A percentile compares a stretch with the other conserved stretches of the same genome.
These are phyloP conservation scores for Vicugna pacos DNA, from an alignment of 2,113 vertebrate genomes.

Conservation along the genomic window DNA sequence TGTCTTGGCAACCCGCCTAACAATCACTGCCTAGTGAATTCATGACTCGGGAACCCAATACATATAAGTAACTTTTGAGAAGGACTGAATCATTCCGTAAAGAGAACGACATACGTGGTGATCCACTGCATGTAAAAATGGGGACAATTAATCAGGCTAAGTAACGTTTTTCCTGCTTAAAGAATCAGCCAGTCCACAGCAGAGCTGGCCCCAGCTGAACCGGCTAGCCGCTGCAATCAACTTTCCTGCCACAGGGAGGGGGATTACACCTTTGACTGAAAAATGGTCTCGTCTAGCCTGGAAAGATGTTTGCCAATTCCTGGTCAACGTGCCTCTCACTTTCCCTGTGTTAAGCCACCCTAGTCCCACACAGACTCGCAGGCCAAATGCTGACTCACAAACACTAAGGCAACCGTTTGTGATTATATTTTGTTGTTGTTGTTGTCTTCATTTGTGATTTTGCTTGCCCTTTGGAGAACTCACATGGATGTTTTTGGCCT, in stretches of 20 bases:
- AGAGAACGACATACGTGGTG: not conserved
- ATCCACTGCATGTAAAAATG: not conserved
- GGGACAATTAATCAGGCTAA: not conserved
- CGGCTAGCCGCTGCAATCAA: not conserved
- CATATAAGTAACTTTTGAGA: constrained; percentile 35
- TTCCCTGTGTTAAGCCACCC: not conserved
- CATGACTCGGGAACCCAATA: not conserved
- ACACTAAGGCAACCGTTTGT: not conserved
- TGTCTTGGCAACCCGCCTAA: not conserved
- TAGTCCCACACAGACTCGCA: not conserved
- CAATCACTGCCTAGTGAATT: not conserved
- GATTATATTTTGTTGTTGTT: not conserved
- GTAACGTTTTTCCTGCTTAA: not conserved
- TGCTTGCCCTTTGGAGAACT: not conserved
- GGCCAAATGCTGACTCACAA: not conserved
- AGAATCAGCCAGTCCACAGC: not conserved
- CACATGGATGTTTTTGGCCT: not conserved
- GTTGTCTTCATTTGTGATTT: not conserved
- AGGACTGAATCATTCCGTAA: not conserved
- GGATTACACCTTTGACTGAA: not conserved
- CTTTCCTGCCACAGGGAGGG: not conserved
- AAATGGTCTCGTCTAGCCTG: not conserved
- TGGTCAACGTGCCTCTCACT: not conserved
- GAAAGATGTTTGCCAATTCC: constrained; percentile 3
- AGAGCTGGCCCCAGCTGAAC: not conserved